These are phyloP conservation scores for Plectus sambesii DNA, from an alignment of 1,140 invertebrate genomes.

Conservation along the genomic window DNA sequence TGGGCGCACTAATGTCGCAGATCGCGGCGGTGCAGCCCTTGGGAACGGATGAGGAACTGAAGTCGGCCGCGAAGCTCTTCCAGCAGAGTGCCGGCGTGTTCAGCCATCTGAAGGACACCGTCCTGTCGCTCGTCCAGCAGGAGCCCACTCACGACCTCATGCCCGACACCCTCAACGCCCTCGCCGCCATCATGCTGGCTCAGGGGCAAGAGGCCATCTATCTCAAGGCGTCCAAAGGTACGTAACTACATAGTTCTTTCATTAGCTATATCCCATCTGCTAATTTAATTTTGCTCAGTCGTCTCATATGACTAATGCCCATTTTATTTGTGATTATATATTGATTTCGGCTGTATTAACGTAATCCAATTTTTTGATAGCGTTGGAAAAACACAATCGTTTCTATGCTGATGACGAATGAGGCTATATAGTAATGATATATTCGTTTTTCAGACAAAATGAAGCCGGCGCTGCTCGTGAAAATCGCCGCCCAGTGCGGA, in stretches of 20 bases:
- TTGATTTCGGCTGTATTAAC: no score
- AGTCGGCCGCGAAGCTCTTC: slow-evolving; percentile 71
- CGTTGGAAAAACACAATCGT: no score
- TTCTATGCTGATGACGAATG: no score
- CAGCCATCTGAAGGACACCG: slow-evolving; percentile 68
- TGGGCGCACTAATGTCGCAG: slow-evolving; percentile 79
- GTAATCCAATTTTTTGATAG: no score
- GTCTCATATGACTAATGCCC: no score
- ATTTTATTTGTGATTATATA: no score
- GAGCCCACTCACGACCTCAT: slow-evolving; percentile 79
- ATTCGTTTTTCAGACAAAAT: slow-evolving; percentile 61
- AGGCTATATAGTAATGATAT: no score
- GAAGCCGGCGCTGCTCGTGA: slow-evolving; percentile 82
- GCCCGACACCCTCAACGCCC: slow-evolving; percentile 73
- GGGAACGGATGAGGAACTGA: slow-evolving; percentile 83
- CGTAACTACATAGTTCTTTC: not conserved
- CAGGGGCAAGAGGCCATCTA: slow-evolving; percentile 96
- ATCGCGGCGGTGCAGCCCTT: slow-evolving; percentile 69
- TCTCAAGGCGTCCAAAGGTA: slow-evolving; percentile 78
- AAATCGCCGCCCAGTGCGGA: slow-evolving; percentile 77
- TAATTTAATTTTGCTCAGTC: no score
- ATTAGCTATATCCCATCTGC: not conserved
- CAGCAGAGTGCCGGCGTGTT: slow-evolving; percentile 84
- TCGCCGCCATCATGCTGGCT: slow-evolving; percentile 79
- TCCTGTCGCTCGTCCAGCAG: slow-evolving; percentile 72